Conservation (phyloP, 2,113 vertebrate genomes). For the Lonchura striata region DNA sequence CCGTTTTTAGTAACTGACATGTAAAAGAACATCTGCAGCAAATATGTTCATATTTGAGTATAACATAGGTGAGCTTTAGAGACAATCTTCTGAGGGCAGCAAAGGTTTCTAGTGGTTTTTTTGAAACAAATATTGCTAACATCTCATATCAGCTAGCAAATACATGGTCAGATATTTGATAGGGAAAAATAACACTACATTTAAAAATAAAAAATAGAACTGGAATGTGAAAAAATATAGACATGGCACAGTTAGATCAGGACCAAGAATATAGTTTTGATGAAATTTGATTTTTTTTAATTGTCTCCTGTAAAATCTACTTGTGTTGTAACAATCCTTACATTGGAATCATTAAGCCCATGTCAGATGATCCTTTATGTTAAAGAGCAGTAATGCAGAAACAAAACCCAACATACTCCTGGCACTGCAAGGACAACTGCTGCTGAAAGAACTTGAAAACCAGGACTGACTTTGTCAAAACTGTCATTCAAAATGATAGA, state of each 20-base stretch:
- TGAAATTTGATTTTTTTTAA: neutral
- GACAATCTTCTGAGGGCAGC: neutral
- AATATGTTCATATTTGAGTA: neutral
- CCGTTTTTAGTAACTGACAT: neutral
- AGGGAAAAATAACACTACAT: neutral
- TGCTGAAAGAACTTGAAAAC: neutral
- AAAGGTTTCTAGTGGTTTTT: neutral
- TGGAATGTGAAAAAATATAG: neutral
- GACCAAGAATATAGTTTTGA: neutral
- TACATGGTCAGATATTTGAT: neutral
- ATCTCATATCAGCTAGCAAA: neutral
- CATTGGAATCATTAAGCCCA: neutral
- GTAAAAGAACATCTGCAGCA: neutral
- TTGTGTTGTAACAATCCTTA: neutral
- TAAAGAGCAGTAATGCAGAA: neutral
- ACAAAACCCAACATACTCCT: neutral
- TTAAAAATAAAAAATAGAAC: neutral
- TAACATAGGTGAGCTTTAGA: neutral
- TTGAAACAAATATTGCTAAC: neutral
- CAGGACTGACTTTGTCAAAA: neutral
- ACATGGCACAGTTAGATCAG: neutral
- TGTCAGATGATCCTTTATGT: neutral
- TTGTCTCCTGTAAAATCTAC: neutral
- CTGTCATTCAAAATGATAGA: neutral
- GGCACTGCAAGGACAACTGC: neutral